Percentiles rank a stretch among this genome's conserved stretches.
Conservation (phyloP, 2,113 vertebrate species). For the Thalassarche chlororhynchos region DNA sequence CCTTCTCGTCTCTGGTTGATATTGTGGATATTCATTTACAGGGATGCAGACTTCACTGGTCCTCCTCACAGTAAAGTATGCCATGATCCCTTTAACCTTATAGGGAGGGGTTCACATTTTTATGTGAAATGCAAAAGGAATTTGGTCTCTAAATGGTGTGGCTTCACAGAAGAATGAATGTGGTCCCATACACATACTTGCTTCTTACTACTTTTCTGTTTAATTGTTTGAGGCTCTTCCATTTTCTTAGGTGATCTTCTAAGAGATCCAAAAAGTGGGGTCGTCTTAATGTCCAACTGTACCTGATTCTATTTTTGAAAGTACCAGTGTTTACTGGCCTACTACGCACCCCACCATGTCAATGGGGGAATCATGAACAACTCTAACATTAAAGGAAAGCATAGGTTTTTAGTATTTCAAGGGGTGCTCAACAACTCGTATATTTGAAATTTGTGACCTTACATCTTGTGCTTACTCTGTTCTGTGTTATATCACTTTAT, state of each 20-base stretch:
- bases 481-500: not conserved
- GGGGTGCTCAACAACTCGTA: not conserved
- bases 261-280: not conserved
- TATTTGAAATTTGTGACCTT: not conserved
- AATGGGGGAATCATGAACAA: not conserved
- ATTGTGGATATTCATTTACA: slow-evolving; percentile 38
- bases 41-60: not conserved
- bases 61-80: not conserved
- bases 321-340: not conserved
- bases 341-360: rapidly evolving
- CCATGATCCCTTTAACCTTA: not conserved
- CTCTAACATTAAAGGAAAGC: not conserved
- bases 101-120: not conserved
- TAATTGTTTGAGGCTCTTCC: not conserved
- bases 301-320: not conserved
- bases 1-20: not conserved
- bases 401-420: not conserved
- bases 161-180: not conserved
- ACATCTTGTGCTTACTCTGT: not conserved
- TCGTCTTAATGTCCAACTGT: not conserved
- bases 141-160: not conserved
- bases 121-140: not conserved
- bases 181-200: not conserved
- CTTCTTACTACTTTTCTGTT: not conserved
- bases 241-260: not conserved